A percentile compares a stretch with the other conserved stretches of the same genome.
These are phyloP conservation scores for Odontamblyopus rebecca DNA, from an alignment of 2,797 vertebrate genomes.

Conservation along the genomic window DNA sequence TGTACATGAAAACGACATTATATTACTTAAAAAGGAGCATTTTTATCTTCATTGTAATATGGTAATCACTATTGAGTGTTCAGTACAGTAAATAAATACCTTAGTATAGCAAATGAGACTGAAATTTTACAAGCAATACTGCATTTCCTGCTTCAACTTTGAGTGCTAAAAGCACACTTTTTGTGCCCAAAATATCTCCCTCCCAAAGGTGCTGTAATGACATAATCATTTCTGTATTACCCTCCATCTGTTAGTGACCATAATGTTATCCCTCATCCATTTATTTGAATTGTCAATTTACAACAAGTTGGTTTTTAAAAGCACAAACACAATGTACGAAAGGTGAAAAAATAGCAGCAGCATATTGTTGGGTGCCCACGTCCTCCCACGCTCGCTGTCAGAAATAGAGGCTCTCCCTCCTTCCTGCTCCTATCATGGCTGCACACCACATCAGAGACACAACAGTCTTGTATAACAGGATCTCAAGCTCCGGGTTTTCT, in stretches of 20 bases:
- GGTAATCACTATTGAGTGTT: too few relatives aligned
- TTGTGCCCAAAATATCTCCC: background rate
- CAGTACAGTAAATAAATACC: too few relatives aligned
- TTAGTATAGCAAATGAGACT: too few relatives aligned
- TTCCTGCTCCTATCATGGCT: conserved; percentile 45
- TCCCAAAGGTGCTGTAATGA: background rate
- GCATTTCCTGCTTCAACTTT: background rate
- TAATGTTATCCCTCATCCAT: background rate
- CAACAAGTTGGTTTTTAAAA: conserved; percentile 29
- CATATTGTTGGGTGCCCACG: conserved; percentile 59
- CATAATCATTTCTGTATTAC: background rate
- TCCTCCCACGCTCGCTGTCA: conserved; percentile 59
- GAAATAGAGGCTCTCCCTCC: conserved; percentile 60
- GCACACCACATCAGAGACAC: conserved; percentile 62
- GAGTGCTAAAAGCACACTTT: background rate
- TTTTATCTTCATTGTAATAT: too few relatives aligned
- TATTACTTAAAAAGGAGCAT: too few relatives aligned
- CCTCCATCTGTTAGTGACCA: background rate
- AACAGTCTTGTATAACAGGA: conserved; percentile 57
- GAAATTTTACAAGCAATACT: too few relatives aligned
- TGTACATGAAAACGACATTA: too few relatives aligned
- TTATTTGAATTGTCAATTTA: conserved; percentile 16
- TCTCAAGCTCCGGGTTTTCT: conserved; percentile 45
- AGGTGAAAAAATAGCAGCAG: conserved; percentile 57
- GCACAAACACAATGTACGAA: conserved; percentile 36